These are phyloP conservation scores for Scaptomyza hsui DNA, from an alignment of 1,140 invertebrate genomes.

Conservation along the genomic window DNA sequence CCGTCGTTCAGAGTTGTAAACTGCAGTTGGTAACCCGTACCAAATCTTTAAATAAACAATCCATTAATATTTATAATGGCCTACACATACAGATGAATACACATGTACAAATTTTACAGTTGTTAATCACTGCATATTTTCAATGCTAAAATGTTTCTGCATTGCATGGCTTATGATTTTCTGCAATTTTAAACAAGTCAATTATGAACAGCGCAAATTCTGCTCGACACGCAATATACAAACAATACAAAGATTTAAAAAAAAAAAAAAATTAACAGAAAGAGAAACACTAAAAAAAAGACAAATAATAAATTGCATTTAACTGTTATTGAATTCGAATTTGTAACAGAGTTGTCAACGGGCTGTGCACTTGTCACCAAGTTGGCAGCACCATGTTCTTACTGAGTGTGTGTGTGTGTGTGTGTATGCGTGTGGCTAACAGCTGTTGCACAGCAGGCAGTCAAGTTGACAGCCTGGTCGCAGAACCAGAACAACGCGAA, in stretches of 20 bases:
- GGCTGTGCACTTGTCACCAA: conserved; percentile 9
- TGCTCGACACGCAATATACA: conserved; percentile 46
- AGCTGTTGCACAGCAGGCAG: conserved; percentile 41
- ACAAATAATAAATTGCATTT: conserved; percentile 2
- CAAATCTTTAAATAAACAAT: conserved; percentile 73
- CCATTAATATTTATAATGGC: conserved; percentile 52
- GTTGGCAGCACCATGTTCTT: conserved; percentile 34
- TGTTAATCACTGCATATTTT: conserved; percentile 60
- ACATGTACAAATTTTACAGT: conserved; percentile 51
- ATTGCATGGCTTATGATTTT: conserved; percentile 69
- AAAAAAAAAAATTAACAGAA: conserved; percentile 1
- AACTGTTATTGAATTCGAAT: conserved; percentile 23
- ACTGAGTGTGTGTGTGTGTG: neutral
- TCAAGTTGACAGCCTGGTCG: conserved; percentile 50
- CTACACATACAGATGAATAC: conserved; percentile 4
- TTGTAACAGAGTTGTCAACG: conserved; percentile 29
- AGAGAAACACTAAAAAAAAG: neutral
- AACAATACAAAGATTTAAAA: conserved; percentile 7
- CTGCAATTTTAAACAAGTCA: conserved; percentile 77
- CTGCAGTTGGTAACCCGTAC: conserved; percentile 11
- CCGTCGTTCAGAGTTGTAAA: neutral
- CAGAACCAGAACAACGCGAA: conserved; percentile 39
- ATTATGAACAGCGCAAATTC: conserved; percentile 64
- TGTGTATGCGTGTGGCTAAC: conserved; percentile 5
- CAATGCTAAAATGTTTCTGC: conserved; percentile 21